Conservation (phyloP, 2,797 vertebrate species). For the Chiloscyllium punctatum region DNA sequence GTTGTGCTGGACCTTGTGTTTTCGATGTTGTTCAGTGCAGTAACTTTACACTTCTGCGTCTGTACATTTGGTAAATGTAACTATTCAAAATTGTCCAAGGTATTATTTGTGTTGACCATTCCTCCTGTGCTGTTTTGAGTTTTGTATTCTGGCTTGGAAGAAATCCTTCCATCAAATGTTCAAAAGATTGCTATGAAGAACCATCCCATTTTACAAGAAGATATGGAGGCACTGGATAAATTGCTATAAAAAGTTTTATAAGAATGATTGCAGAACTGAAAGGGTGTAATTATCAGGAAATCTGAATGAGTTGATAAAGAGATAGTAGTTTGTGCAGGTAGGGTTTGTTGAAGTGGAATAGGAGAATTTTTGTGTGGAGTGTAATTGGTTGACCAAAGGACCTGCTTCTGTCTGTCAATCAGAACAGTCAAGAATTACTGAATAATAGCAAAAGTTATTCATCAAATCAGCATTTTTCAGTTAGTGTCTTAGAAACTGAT, state of each 20-base stretch:
- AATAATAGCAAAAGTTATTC: background rate
- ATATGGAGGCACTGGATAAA: background rate
- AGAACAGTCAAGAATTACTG: background rate
- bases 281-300: background rate
- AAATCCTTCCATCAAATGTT: background rate
- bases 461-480: background rate
- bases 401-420: background rate
- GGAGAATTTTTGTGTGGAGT: background rate
- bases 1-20: background rate
- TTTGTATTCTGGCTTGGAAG: background rate
- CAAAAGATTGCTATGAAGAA: background rate
- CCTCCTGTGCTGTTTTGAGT: background rate
- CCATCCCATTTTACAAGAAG: background rate
- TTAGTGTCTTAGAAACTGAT: background rate
- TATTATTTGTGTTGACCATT: background rate
- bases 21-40: background rate
- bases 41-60: background rate
- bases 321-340: background rate
- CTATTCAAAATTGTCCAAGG: background rate
- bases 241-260: background rate
- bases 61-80: background rate
- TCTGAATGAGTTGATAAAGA: background rate
- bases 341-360: too few species aligned
- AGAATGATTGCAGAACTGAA: background rate
- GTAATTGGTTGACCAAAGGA: background rate